Percentiles rank a stretch among this genome's conserved stretches.
Conservation (phyloP, 2,113 vertebrate genomes). For the Platysteira castanea region DNA sequence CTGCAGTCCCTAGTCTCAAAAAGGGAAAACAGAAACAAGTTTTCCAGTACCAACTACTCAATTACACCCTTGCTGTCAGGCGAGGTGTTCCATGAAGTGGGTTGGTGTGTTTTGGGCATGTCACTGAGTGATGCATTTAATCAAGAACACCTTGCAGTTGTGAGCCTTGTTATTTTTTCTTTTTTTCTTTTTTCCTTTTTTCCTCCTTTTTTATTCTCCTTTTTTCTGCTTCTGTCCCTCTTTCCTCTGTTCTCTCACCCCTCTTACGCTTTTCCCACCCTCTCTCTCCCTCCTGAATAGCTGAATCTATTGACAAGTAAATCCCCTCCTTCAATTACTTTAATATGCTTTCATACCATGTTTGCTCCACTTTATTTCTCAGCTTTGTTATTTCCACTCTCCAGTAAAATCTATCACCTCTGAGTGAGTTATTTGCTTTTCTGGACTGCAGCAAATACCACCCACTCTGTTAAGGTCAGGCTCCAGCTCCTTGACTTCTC, state of each 20-base stretch:
- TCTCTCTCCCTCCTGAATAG: not conserved
- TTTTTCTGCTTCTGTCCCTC: not conserved
- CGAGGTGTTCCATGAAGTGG: slow-evolving; percentile 3
- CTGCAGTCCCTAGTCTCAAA: not conserved
- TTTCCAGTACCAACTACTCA: slow-evolving; percentile 2
- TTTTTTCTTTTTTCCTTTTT: rapidly evolving
- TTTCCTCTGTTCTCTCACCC: not conserved
- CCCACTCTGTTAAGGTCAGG: slow-evolving; percentile 69
- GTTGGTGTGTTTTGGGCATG: not conserved
- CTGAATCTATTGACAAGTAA: slow-evolving; percentile 42
- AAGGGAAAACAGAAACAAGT: not conserved
- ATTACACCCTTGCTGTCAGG: not conserved
- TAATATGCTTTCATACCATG: slow-evolving; percentile 38
- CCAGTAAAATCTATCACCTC: slow-evolving; percentile 62
- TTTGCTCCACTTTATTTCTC: slow-evolving; percentile 52
- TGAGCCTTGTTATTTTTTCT: not conserved
- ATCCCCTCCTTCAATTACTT: slow-evolving; percentile 36
- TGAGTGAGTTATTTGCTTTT: slow-evolving; percentile 72
- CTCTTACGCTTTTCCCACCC: not conserved
- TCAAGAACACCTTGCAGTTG: slow-evolving; percentile 46
- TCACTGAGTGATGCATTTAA: slow-evolving; percentile 53
- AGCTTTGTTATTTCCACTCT: slow-evolving; percentile 67
- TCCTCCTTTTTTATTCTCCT: rapidly evolving
- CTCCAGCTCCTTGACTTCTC: slow-evolving; percentile 58
- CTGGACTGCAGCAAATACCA: slow-evolving; percentile 60